Conservation (phyloP, 1,140 invertebrate species). For the Amyelois transitella region DNA sequence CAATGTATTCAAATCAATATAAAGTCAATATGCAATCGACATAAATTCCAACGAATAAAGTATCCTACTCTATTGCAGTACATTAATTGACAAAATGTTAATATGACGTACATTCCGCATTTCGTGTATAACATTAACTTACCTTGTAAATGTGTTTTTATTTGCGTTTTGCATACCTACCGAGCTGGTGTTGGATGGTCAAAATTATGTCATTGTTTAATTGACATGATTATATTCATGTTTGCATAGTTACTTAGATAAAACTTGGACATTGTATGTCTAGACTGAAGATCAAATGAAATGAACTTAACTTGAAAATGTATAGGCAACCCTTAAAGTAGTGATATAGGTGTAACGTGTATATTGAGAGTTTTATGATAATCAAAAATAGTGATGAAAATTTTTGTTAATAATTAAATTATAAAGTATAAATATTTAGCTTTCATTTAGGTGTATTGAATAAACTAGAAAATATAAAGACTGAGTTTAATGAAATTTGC, state of each 20-base stretch:
- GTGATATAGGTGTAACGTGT: too few relatives aligned
- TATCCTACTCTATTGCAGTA: conserved; percentile 3
- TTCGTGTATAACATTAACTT: conserved; percentile 11
- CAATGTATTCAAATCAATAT: too few relatives aligned
- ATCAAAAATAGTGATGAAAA: too few relatives aligned
- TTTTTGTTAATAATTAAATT: too few relatives aligned
- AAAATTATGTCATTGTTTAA: conserved; percentile 16
- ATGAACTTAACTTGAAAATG: too few relatives aligned
- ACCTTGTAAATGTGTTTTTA: conserved; percentile 22
- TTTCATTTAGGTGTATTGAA: too few relatives aligned
- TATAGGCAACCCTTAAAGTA: too few relatives aligned
- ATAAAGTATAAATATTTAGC: too few relatives aligned
- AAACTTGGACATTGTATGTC: not conserved
- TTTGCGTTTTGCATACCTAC: conserved; percentile 20
- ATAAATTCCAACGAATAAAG: conserved; percentile 9
- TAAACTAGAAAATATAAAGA: too few relatives aligned
- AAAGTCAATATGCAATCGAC: too few relatives aligned
- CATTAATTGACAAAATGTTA: conserved; percentile 7
- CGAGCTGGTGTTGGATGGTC: conserved; percentile 12
- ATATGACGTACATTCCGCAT: not conserved
- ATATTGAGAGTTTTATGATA: too few relatives aligned
- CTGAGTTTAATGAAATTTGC: too few relatives aligned
- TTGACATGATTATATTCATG: conserved; percentile 10
- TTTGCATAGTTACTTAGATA: not conserved
- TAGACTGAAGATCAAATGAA: not conserved